Evolutionary conservation across 2,888 invertebrate species (phyloP).

Genomic region (Amitus sp.): DNA sequence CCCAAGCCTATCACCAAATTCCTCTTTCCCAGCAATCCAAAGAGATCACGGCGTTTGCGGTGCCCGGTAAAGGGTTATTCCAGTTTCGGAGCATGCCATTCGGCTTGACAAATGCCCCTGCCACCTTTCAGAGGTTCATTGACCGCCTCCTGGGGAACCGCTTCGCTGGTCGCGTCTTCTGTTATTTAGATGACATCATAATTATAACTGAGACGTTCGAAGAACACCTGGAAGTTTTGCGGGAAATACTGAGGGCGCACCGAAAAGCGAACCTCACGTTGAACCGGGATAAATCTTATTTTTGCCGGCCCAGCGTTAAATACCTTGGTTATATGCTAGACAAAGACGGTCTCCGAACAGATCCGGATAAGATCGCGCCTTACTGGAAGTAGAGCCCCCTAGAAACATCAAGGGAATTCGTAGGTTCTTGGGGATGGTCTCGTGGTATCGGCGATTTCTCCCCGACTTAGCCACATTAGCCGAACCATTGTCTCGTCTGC

Average conservation of each 20-base stretch:
- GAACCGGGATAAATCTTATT: slow-evolving; percentile 34
- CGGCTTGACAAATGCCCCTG: slow-evolving; percentile 33
- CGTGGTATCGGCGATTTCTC: slow-evolving; percentile 51
- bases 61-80: slow-evolving; percentile 38
- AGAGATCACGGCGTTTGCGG: slow-evolving; percentile 39
- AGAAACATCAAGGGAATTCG: slow-evolving; percentile 33
- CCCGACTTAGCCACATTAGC: slow-evolving; percentile 32
- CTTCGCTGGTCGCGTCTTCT: no score
- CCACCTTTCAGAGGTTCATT: slow-evolving; percentile 38
- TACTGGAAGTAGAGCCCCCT: slow-evolving; percentile 26
- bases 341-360: slow-evolving; percentile 8
- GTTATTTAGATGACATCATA: slow-evolving; percentile 33
- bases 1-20: slow-evolving; percentile 39
- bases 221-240: slow-evolving; percentile 25
- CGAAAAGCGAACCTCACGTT: slow-evolving; percentile 23
- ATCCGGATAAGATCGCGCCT: slow-evolving; percentile 20
- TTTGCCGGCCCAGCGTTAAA: slow-evolving; percentile 20
- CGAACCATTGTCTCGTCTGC: slow-evolving; percentile 34
- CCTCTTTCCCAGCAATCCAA: slow-evolving; percentile 20
- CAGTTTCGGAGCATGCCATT: slow-evolving; percentile 35
- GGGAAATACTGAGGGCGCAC: slow-evolving; percentile 10
- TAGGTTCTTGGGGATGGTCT: slow-evolving; percentile 45
- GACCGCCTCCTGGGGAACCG: slow-evolving; percentile 37
- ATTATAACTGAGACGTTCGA: slow-evolving; percentile 26
- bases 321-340: slow-evolving; percentile 16